phyloP scores from a whole-genome alignment of 2,888 invertebrate species.

The Sussaba pulchella region DNA sequence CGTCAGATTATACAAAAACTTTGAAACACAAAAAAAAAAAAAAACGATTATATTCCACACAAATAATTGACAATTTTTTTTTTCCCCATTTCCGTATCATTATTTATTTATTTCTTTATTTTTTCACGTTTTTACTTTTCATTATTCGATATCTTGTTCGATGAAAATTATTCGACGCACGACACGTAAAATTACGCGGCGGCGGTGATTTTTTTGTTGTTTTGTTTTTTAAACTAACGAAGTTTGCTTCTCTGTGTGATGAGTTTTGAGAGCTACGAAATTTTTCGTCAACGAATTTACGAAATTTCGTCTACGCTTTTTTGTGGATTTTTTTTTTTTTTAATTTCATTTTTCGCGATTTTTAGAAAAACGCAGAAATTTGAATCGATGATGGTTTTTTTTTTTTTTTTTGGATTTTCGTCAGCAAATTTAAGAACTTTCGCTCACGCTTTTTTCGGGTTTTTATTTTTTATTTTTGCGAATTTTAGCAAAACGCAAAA shows the following conservation, averaged over 20 bases:
- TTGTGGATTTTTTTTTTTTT: too few species aligned
- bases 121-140: too few species aligned
- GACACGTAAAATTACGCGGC: not conserved
- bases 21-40: slow-evolving; percentile 35
- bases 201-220: slow-evolving; percentile 38
- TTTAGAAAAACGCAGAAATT: too few species aligned
- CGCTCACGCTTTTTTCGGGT: too few species aligned
- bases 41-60: slow-evolving; percentile 47
- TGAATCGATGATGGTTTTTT: too few species aligned
- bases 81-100: slow-evolving; percentile 1
- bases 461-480: too few species aligned
- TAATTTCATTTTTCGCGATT: too few species aligned
- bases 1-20: slow-evolving; percentile 23
- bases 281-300: slow-evolving; percentile 27
- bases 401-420: too few species aligned
- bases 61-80: slow-evolving; percentile 65
- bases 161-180: too few species aligned
- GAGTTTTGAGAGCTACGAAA: slow-evolving; percentile 32
- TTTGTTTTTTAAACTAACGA: slow-evolving; percentile 44
- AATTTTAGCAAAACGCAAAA: too few species aligned
- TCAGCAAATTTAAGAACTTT: too few species aligned
- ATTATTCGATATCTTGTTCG: slow-evolving; percentile 18
- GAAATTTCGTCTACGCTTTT: slow-evolving; percentile 36
- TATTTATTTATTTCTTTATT: slow-evolving; percentile 19
- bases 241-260: slow-evolving; percentile 31